phyloP scores from a whole-genome alignment of 2,888 invertebrate genomes.

The Dermolepida albohirtum region DNA sequence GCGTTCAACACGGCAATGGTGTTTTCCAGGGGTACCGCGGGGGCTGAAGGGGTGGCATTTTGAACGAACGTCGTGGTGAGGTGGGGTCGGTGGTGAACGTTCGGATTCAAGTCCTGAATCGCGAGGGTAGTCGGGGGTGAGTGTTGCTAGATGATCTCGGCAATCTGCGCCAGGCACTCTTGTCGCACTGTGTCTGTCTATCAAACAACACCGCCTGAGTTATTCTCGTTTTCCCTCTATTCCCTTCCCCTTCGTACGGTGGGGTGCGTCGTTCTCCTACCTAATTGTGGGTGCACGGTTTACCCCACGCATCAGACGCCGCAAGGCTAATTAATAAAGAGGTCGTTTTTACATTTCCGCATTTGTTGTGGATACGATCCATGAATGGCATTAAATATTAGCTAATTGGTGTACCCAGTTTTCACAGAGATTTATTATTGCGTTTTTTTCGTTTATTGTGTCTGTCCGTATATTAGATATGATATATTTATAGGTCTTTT shows the following conservation, averaged over 20 bases:
- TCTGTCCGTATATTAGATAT: no score
- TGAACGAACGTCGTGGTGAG: constrained; percentile 12
- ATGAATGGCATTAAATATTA: constrained; percentile 27
- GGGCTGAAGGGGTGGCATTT: neutral
- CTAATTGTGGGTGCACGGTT: constrained; percentile 40
- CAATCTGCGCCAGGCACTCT: constrained; percentile 54
- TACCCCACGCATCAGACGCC: constrained; percentile 22
- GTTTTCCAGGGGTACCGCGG: neutral
- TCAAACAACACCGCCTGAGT: constrained; percentile 49
- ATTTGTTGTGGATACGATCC: constrained; percentile 6
- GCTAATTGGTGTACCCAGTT: constrained; percentile 22
- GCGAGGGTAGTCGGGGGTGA: constrained; percentile 41
- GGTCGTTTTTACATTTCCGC: constrained; percentile 41
- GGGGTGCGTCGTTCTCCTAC: constrained; percentile 9
- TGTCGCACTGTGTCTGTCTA: constrained; percentile 50
- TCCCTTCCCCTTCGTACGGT: neutral
- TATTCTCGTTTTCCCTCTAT: constrained; percentile 29
- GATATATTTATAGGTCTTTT: no score
- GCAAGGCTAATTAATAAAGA: constrained; percentile 33
- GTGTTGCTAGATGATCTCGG: constrained; percentile 54
- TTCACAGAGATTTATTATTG: constrained; percentile 24
- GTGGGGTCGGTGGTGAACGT: constrained; percentile 16
- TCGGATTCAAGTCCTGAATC: constrained; percentile 6
- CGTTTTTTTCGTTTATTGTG: constrained; percentile 5
- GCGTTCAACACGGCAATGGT: constrained; percentile 3